Base-by-base conservation (phyloP, 2,797 vertebrate genomes). In the Onychomys torridus region DNA sequence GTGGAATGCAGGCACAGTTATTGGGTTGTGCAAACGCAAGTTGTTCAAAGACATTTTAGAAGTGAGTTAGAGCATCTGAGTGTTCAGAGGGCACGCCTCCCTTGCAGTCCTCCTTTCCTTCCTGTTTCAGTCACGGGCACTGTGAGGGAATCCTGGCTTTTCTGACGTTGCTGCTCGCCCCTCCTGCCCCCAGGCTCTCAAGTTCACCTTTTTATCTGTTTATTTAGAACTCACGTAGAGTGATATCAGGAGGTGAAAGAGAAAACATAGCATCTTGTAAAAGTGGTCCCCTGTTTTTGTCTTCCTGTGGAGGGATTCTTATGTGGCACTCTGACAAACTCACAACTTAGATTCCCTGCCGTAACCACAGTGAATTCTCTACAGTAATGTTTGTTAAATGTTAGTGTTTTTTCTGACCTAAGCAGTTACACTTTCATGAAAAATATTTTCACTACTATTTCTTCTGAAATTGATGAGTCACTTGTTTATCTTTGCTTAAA, bases 401-500 rank as follows among this genome's bases (percentile, higher is more conserved):
- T 52, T 71, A 85, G 69, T 85, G 40, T 57, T 79, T 93, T 95
- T 96, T 91, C 52, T 84, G 32, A 67, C 79, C 21, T 57, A 78
- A 57, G 43, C 12, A 59, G 61, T 91, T 84, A 25, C 63, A 86
- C 76, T 91, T 97, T 96, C 32, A 81, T 75, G 16, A 27, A 94
- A 84, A 90, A 29, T 95, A 49, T 5, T 94, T 93, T n/a, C 67
- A 6, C 40, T 3, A 40, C 93, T 67, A 3, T 43, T 96, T 71
- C 52, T 97, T 91, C 78, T 86, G 46, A 96, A 94, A 82, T 43
- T 11, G 37, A 67, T 27, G 49, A 88, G 10, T 61, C 63, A 49
- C 29, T 89, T 65, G 78, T 40, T 96, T 91, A 78, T 76, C 79
- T 97, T 96, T 89, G 75, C 55, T 75, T 93, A 93, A 77, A 46